phyloP scores from a whole-genome alignment of 2,113 vertebrate genomes.

The Galeopterus variegatus region DNA sequence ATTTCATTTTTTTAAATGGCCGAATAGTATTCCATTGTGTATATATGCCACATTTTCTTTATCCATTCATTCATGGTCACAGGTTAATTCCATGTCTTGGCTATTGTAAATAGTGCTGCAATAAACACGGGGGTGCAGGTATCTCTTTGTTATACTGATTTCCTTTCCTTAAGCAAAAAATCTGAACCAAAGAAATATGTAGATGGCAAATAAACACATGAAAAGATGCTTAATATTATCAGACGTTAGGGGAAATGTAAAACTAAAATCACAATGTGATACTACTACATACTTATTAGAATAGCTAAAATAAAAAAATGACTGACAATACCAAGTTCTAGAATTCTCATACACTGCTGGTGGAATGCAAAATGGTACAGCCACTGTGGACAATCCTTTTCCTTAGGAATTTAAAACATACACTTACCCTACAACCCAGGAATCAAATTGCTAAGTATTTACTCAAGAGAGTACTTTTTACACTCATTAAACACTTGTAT shows the following conservation, averaged over 20 bases:
- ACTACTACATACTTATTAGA: neutral
- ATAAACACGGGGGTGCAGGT: neutral
- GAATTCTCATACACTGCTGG: neutral
- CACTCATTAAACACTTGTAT: slow-evolving; percentile 5
- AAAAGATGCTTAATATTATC: neutral
- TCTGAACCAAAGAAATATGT: slow-evolving; percentile 37
- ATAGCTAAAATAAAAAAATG: slow-evolving; percentile 37
- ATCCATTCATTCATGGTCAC: neutral
- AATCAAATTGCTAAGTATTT: neutral
- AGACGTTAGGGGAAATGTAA: neutral
- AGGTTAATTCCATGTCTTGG: neutral
- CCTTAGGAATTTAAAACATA: neutral
- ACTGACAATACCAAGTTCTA: neutral
- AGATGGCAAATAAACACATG: neutral
- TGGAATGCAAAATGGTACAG: neutral
- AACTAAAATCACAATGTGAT: neutral
- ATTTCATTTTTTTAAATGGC: neutral
- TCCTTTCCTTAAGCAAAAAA: neutral
- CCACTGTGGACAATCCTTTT: neutral
- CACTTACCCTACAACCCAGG: neutral
- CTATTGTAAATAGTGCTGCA: neutral
- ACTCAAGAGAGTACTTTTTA: neutral
- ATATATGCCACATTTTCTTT: neutral
- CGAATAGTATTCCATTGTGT: neutral
- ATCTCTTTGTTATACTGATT: neutral